Evolutionary conservation across 2,113 vertebrate species (phyloP), one percentile per base, ranked within the genome.

Genomic region (Recurvirostra avosetta): DNA sequence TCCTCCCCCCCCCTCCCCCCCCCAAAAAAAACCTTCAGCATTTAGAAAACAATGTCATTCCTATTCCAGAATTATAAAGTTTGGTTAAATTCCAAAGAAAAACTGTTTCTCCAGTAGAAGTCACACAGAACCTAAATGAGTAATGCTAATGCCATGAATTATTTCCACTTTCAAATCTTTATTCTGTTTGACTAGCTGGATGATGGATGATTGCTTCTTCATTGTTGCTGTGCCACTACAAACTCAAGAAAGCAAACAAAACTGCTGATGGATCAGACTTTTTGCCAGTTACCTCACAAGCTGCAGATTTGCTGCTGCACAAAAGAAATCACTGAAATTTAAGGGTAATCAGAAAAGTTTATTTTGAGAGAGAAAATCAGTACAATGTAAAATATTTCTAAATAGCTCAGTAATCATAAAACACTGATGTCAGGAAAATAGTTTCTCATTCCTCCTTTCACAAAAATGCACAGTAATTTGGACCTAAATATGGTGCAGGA

Each of bases 381-480:
- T 97, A 97, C 91, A 94, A 97, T 95, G 84, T 96, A 89, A 97
- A 96, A 96, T 95, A 94, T 94, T 95, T 92, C 92, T 95, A 94
- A 97, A 95, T 95, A 89, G 92, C 94, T 87, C 92, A 90, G 92
- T 94, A 96, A 96, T 97, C 96, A 95, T 88, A 85, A 94, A 97
- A 76, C 87, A 92, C 86, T 97, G 92, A 92, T 94, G 89, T 96
- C 96, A 96, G 96, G 96, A 73, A 96, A 96, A 94, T 43, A 83
- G 43, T 72, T 87, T 84, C 74, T 94, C 76, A 58, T 95, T 97
- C 79, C 93, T 94, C 62, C 70, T 92, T 90, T 95, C 91, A 88
- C 81, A 95, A 67, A 96, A 96, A 81, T 88, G 62, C 84, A 76
- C 91, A 95, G 80, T 87, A 92, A 97, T 97, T 97, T 92, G 71